A percentile compares a stretch with the other conserved stretches of the same genome.
phyloP scores from a whole-genome alignment of 2,113 vertebrate genomes.

The Dunckerocampus dactyliophorus region DNA sequence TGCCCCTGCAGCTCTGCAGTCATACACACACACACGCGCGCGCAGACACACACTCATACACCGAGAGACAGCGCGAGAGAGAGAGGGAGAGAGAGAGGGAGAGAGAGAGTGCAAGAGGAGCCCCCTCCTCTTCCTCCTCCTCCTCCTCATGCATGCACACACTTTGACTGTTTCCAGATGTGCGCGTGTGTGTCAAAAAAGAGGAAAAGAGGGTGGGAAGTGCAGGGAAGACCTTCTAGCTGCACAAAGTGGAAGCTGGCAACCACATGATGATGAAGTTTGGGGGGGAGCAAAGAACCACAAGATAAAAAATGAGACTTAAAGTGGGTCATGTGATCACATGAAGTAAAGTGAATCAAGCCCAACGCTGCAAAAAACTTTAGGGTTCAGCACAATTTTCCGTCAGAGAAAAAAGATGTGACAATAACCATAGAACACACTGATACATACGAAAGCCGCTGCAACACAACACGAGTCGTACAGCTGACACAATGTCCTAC shows the following conservation, averaged over 20 bases:
- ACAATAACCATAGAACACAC: too few relatives aligned
- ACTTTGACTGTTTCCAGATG: constrained; percentile 83
- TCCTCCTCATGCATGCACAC: constrained; percentile 64
- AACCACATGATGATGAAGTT: constrained; percentile 61
- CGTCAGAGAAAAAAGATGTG: too few relatives aligned
- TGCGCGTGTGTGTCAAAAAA: constrained; percentile 43
- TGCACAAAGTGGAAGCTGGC: constrained; percentile 49
- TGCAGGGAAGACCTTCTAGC: constrained; percentile 33
- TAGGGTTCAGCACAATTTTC: too few relatives aligned
- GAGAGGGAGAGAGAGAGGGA: constrained; percentile 31
- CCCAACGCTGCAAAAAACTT: too few relatives aligned
- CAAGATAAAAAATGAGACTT: too few relatives aligned
- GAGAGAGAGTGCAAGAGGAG: constrained; percentile 32
- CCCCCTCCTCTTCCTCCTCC: constrained; percentile 25
- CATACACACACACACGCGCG: constrained; percentile 45
- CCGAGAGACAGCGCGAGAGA: constrained; percentile 41
- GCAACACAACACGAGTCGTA: too few relatives aligned
- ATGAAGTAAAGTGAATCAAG: too few relatives aligned
- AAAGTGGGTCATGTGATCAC: too few relatives aligned
- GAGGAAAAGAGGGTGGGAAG: constrained; percentile 19
- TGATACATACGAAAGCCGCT: too few relatives aligned
- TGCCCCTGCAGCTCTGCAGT: constrained; percentile 73
- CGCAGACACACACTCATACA: constrained; percentile 33
- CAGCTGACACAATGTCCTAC: too few relatives aligned
- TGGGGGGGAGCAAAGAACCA: not conserved